Base-by-base conservation (phyloP, 1,140 invertebrate species). In the Dendroctonus ponderosae region DNA sequence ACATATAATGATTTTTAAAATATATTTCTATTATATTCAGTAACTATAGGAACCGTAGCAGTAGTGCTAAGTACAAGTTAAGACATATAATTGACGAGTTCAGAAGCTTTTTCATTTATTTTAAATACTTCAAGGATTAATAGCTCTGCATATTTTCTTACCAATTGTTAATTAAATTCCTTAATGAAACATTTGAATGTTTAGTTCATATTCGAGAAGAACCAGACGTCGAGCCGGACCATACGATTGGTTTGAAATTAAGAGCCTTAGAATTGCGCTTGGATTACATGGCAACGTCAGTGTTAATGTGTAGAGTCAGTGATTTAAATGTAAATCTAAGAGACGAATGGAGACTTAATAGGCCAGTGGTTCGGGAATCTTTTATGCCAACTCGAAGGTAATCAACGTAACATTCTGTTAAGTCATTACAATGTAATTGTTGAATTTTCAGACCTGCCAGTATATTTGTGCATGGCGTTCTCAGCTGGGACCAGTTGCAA, bases 231-330 rank as follows among this genome's bases (percentile, higher is more conserved):
- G 92, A 94, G 79, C 95, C 94, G 2, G 90, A 94, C 74, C 95
- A 98, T 80, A 90, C 87, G 51, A 82, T 94, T 42, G 90, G 91
- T n/a, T 77, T 96, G 51, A 89, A 89, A 75, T 83, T 97, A 50
- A 87, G 89, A 74, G 92, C 93, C 2, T 78, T 97, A 6, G 94
- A 98, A 78, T 83, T 94, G 63, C 84, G 94, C 14, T 79, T 98
- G 26, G 96, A 98, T 81, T 98, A 98, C 79, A 98, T 98, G 95
- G 95, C 94, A 58, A 93, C 92, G 6, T 92, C 92, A 6, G 93
- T 96, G 44, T 81, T 98, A 48, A 94, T 98, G 91, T 89, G 88
- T 0, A 80, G 96, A 54, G 91, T 97, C 5, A 94, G 91, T 65
- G 85, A 87, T 14, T 85, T 97, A 44, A 87, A 87, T 26, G 88